Conservation (phyloP, 2,113 vertebrate species). For the Solenodon paradoxus region DNA sequence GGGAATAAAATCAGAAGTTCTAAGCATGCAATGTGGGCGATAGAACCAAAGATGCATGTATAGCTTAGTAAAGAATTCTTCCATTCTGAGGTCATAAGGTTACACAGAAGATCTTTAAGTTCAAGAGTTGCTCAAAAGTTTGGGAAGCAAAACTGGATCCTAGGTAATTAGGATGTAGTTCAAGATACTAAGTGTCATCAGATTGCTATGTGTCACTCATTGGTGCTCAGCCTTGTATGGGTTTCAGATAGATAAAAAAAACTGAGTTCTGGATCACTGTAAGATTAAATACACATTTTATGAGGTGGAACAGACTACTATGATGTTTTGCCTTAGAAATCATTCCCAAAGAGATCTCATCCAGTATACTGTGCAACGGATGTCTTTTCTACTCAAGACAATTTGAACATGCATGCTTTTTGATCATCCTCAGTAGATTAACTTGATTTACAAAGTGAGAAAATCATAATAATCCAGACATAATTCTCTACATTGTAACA, state of each 20-base stretch:
- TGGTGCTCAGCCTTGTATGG: not conserved
- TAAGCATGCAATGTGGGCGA: not conserved
- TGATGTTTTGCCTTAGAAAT: not conserved
- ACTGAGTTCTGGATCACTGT: not conserved
- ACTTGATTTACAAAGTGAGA: not conserved
- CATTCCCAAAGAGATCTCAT: not conserved
- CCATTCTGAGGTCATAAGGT: not conserved
- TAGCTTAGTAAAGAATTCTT: not conserved
- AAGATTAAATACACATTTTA: conserved; percentile 30
- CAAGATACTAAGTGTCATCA: not conserved
- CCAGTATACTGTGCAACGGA: not conserved
- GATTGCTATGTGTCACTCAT: not conserved
- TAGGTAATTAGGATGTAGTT: not conserved
- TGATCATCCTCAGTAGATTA: not conserved
- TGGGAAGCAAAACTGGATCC: not conserved
- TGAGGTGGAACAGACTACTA: not conserved
- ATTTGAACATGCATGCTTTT: not conserved
- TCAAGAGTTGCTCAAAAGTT: not conserved
- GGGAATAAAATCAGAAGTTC: not conserved
- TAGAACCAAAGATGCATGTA: not conserved
- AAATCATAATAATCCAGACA: not conserved
- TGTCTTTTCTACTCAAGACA: not conserved
- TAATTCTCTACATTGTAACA: not conserved
- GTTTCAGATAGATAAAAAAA: not conserved
- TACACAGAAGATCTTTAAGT: not conserved